Base-by-base conservation (phyloP, 1,140 invertebrate species). In the Drosophila asahinai region DNA sequence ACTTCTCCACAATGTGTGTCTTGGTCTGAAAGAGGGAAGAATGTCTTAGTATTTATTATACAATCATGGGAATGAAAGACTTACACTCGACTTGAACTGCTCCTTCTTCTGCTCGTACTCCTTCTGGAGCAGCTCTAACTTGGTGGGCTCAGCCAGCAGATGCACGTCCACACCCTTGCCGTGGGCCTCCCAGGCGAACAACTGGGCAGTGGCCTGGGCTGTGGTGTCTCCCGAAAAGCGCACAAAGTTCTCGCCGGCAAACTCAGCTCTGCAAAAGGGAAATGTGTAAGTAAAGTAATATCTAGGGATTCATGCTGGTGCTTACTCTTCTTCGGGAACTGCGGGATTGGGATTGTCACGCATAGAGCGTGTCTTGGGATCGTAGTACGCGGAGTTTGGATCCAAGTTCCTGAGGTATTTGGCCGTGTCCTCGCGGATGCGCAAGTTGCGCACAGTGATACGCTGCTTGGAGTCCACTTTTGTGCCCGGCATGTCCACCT, bases 401-500 rank as follows among this genome's bases (percentile, higher is more conserved):
- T 99, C 98, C 71, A 99, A 94, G 94, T 99, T 99, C 49, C 98
- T 94, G 49, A 99, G 94, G 94, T 99, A 99, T 94, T 99, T 99
- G 0, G 99, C 99, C 0, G 98, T 99, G 93, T 99, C 99, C 94
- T 99, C 99, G 80, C 99, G 94, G 76, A 99, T 99, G 90, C 99
- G 95, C 68, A 99, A 94, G 95, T 99, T 99, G 91, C 99, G 94
- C 1, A 99, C 98, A 30, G 98, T 99, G 91, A 99, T 99, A 83
- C 99, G 95, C 93, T 99, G 99, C 93, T 99, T 99, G 2, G 97
- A 99, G 90, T 99, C 99, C 6, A 99, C 98, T 95, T 99, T 99
- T 49, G 98, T 99, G 42, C 99, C 99, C 52, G 98, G 99, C 98
- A 99, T 99, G 94, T 99, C 98, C 33, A 98, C 96, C 93, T 98